Conservation (phyloP, 2,797 vertebrate genomes). For the Iguana delicatissima region DNA sequence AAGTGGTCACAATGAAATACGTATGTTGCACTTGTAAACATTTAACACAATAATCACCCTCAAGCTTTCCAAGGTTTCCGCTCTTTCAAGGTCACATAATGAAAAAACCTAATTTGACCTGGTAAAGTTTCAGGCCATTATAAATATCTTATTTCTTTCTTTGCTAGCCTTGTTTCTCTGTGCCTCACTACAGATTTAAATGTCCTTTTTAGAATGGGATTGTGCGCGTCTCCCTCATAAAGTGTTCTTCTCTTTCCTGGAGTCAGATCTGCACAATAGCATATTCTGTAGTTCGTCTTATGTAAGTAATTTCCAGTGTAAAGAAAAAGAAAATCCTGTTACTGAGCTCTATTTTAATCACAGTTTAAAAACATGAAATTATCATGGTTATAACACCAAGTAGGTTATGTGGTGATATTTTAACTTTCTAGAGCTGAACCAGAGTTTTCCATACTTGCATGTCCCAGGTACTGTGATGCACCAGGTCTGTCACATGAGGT, state of each 20-base stretch:
- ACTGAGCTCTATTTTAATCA: neutral
- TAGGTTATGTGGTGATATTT: neutral
- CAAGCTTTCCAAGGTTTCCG: neutral
- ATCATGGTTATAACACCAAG: neutral
- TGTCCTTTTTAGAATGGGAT: neutral
- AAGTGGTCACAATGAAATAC: neutral
- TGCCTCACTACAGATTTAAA: neutral
- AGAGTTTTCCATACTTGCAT: neutral
- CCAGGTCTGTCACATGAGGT: slow-evolving; percentile 5
- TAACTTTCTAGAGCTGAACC: neutral
- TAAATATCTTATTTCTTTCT: neutral
- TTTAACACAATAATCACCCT: neutral
- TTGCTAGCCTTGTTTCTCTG: neutral
- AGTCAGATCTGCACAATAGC: neutral
- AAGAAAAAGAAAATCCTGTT: neutral
- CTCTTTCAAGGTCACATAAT: neutral
- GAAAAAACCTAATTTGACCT: neutral
- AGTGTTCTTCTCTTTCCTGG: neutral
- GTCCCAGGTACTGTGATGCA: neutral
- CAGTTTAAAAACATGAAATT: neutral
- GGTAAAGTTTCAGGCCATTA: neutral
- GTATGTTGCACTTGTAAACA: neutral
- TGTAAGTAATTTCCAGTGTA: neutral
- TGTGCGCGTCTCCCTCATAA: neutral
- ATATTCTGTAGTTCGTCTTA: neutral